phyloP scores from a whole-genome alignment of 2,797 vertebrate species.

The Peromyscus eremicus region DNA sequence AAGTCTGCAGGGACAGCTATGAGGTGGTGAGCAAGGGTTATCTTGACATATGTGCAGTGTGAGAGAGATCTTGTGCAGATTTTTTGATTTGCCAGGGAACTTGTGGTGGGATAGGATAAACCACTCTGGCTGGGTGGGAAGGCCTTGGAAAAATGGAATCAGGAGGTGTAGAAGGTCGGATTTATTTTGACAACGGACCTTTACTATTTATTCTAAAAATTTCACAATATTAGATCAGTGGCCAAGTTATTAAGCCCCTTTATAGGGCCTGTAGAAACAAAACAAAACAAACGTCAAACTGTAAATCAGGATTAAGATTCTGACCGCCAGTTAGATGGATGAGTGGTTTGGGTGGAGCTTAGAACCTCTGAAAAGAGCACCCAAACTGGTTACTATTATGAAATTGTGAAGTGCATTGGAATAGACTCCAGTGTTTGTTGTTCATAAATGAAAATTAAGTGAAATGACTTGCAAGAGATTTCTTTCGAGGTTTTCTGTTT shows the following conservation, averaged over 20 bases:
- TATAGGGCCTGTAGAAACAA: constrained; percentile 27
- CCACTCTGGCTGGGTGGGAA: background rate
- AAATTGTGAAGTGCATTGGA: constrained; percentile 48
- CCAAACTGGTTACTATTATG: background rate
- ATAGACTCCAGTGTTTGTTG: background rate
- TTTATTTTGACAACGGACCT: constrained; percentile 60
- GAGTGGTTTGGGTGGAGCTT: background rate
- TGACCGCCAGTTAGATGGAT: background rate
- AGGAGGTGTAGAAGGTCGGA: background rate
- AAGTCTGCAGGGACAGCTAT: background rate
- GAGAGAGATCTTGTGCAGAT: constrained; percentile 4
- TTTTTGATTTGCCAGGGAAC: background rate
- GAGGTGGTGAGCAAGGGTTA: background rate
- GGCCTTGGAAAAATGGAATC: background rate
- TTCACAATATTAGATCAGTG: constrained; percentile 54
- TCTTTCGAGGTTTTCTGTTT: constrained; percentile 47
- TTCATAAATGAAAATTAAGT: constrained; percentile 37
- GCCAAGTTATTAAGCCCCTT: constrained; percentile 42
- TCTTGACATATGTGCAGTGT: background rate
- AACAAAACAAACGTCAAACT: constrained; percentile 40
- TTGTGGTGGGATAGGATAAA: background rate
- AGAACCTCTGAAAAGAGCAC: background rate
- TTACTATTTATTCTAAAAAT: constrained; percentile 66
- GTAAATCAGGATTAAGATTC: constrained; percentile 41
- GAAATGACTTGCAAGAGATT: background rate